Conservation (phyloP, 1,140 invertebrate species). For the Drosophila sechellia region DNA sequence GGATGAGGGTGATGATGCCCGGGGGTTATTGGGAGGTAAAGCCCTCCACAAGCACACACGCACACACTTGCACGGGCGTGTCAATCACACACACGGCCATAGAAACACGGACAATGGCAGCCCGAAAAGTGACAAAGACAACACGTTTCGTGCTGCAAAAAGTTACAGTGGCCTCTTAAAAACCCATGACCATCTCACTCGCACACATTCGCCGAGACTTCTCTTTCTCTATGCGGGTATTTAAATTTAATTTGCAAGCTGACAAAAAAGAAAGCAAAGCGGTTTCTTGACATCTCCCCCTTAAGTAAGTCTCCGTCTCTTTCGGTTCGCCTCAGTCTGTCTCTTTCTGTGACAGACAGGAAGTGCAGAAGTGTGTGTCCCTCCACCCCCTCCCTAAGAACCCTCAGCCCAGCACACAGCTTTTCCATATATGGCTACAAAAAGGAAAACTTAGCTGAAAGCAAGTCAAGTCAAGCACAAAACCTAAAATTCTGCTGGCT, state of each 20-base stretch:
- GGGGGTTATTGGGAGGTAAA: not conserved
- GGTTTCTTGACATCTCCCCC: conserved; percentile 63
- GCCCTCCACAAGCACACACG: conserved; percentile 32
- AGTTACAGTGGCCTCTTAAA: conserved; percentile 50
- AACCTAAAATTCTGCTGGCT: conserved; percentile 39
- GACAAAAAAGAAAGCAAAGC: conserved; percentile 73
- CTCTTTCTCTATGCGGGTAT: conserved; percentile 61
- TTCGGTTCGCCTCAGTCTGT: not conserved
- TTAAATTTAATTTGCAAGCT: conserved; percentile 78
- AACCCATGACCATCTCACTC: conserved; percentile 18
- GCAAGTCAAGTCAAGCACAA: conserved; percentile 50
- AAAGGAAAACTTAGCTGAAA: conserved; percentile 46
- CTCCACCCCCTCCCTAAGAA: not conserved
- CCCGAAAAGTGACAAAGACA: conserved; percentile 47
- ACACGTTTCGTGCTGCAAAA: conserved; percentile 44
- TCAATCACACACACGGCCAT: conserved; percentile 41
- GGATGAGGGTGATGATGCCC: conserved; percentile 19
- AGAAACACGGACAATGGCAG: conserved; percentile 38
- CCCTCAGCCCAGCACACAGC: not conserved
- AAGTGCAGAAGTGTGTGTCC: conserved; percentile 43
- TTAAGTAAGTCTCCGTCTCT: conserved; percentile 28
- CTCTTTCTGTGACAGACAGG: conserved; percentile 48
- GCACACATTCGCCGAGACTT: conserved; percentile 9
- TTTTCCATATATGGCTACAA: conserved; percentile 39
- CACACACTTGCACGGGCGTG: conserved; percentile 25